Evolutionary conservation across 2,797 vertebrate species (phyloP).

Genomic region (Leptatherina wallacei): DNA sequence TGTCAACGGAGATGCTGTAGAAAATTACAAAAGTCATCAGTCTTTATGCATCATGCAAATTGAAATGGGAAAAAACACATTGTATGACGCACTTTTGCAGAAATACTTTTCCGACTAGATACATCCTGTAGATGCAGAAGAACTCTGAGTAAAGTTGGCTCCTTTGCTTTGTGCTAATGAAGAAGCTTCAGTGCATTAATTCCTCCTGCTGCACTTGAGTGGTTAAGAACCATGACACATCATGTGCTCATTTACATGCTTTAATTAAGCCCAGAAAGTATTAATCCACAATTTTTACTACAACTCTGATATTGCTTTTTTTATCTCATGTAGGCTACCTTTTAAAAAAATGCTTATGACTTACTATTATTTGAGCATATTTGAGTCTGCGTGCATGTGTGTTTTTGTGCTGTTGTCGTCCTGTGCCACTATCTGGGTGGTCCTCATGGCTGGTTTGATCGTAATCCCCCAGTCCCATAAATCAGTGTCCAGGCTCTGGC

Average conservation of each 20-base stretch:
- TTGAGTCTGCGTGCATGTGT: constrained; percentile 40
- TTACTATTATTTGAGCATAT: background rate
- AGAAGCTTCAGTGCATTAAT: constrained; percentile 41
- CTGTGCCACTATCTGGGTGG: constrained; percentile 81
- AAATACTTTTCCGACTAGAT: constrained; percentile 32
- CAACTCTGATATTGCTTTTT: too few relatives aligned
- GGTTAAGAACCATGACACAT: constrained; percentile 32
- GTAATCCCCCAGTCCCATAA: constrained; percentile 85
- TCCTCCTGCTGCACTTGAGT: constrained; percentile 49
- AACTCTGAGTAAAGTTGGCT: constrained; percentile 39
- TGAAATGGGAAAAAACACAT: constrained; percentile 7
- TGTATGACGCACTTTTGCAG: constrained; percentile 18
- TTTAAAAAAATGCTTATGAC: too few relatives aligned
- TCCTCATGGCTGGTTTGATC: constrained; percentile 79
- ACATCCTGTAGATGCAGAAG: constrained; percentile 37
- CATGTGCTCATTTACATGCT: constrained; percentile 42
- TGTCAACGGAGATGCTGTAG: constrained; percentile 15
- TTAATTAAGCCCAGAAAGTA: background rate
- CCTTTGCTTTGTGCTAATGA: constrained; percentile 35
- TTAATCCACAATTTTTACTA: too few relatives aligned
- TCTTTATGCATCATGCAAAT: constrained; percentile 32
- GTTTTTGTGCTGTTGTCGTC: constrained; percentile 52
- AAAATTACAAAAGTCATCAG: constrained; percentile 26
- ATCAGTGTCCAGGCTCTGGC: constrained; percentile 78
- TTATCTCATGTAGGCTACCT: too few relatives aligned